Base-by-base conservation (phyloP, 2,113 vertebrate species). In the Crotalus tigris region DNA sequence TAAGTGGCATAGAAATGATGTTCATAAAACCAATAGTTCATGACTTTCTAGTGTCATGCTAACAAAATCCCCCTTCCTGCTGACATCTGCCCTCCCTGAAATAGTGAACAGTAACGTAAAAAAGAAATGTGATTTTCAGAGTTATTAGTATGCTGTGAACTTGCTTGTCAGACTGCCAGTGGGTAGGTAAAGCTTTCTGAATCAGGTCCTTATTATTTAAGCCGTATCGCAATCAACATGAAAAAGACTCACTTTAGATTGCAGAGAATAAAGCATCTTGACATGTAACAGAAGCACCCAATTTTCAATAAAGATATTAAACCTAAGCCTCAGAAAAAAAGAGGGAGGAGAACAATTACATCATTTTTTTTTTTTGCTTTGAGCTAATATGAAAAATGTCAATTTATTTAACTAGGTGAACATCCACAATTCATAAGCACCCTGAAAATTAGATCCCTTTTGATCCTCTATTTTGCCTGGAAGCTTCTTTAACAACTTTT, bases 381-480 rank as follows among this genome's bases (percentile, higher is more conserved):
- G 95, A 96, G 96, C 96, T 96, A 96, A 96, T 93, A 95, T 96
- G 97, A 96, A 97, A 97, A 96, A 96, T 96, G 95, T 95, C 96
- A 96, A 96, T 96, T 97, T 96, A 96, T 95, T 95, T 96, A 97
- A 96, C 97, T 97, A 97, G 95, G 97, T 97, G 96, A 97, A 96
- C 95, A 97, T 94, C 92, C 94, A 96, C 96, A 95, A 95, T 95
- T 96, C 95, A 93, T 95, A 94, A 96, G 95, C 95, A 96, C 95
- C 93, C 96, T 94, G 95, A 94, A 96, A 97, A 97, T 97, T 97
- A 96, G 96, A 94, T 93, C 94, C 94, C 94, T 95, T 97, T 97
- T 97, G 96, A 97, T 97, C 96, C 97, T 94, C 94, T 95, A 95
- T 96, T 97, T 97, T 97, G 96, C 96, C 96, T 95, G 89, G 95